Conservation (phyloP, 2,113 vertebrate species). For the Calyptommatus sinebrachiatus region DNA sequence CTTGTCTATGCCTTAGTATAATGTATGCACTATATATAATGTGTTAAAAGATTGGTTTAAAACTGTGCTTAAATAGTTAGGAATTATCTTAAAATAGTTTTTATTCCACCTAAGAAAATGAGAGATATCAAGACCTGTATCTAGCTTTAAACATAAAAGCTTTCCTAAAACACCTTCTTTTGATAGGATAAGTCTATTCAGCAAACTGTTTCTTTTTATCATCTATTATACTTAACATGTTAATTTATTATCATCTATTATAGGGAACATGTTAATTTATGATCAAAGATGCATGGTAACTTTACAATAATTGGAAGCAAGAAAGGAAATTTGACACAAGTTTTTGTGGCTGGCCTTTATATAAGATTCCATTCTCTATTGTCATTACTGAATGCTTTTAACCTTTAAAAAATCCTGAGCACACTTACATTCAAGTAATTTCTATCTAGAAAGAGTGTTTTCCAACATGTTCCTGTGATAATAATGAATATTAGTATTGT, state of each 20-base stretch:
- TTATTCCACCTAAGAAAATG: slow-evolving; percentile 33
- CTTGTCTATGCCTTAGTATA: slow-evolving; percentile 56
- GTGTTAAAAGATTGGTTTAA: slow-evolving; percentile 43
- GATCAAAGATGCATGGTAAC: slow-evolving; percentile 26
- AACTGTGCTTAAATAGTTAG: slow-evolving; percentile 51
- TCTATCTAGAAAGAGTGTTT: neutral
- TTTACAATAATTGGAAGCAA: slow-evolving; percentile 38
- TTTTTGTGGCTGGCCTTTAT: slow-evolving; percentile 41
- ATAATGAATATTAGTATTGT: neutral
- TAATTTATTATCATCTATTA: slow-evolving; percentile 54
- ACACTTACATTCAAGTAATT: neutral
- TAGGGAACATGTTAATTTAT: slow-evolving; percentile 54
- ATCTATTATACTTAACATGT: slow-evolving; percentile 44
- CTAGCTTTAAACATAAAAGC: slow-evolving; percentile 59
- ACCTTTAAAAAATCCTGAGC: slow-evolving; percentile 30
- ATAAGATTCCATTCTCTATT: neutral
- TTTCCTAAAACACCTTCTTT: slow-evolving; percentile 46
- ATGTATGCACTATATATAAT: slow-evolving; percentile 17
- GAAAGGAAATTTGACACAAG: slow-evolving; percentile 43
- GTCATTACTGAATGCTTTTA: slow-evolving; percentile 21
- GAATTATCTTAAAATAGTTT: slow-evolving; percentile 50
- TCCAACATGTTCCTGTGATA: neutral
- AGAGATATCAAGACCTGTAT: slow-evolving; percentile 48
- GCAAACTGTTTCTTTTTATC: slow-evolving; percentile 51
- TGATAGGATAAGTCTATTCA: slow-evolving; percentile 52